These are phyloP conservation scores for Aphaenogaster floridana DNA, from an alignment of 1,140 invertebrate species.

Conservation along the genomic window DNA sequence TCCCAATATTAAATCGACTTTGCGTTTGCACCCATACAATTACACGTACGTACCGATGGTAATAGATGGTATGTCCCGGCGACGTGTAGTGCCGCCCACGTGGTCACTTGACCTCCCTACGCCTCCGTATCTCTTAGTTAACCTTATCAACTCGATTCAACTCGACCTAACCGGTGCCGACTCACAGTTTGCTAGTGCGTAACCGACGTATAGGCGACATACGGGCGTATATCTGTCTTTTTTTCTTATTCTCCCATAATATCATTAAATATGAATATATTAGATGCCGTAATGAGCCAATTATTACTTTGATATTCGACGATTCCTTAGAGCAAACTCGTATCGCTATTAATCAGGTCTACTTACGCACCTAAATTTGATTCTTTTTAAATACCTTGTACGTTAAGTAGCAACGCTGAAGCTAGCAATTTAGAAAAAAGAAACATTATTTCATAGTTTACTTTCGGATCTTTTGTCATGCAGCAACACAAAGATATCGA, in stretches of 20 bases:
- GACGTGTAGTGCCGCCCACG: slow-evolving; percentile 84
- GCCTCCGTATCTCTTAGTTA: slow-evolving; percentile 85
- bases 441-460: not conserved
- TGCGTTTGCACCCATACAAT: slow-evolving; percentile 61
- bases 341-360: not conserved
- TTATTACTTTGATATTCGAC: not conserved
- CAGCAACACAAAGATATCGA: not conserved
- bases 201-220: slow-evolving; percentile 53
- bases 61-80: slow-evolving; percentile 82
- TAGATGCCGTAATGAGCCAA: not conserved
- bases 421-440: not conserved
- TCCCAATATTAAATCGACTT: slow-evolving; percentile 68
- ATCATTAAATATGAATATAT: slow-evolving; percentile 36
- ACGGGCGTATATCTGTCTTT: slow-evolving; percentile 60
- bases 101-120: slow-evolving; percentile 86
- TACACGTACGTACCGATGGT: slow-evolving; percentile 66
- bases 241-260: slow-evolving; percentile 17
- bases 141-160: slow-evolving; percentile 86
- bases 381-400: not conserved
- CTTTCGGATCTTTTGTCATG: not conserved
- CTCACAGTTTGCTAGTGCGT: slow-evolving; percentile 59
- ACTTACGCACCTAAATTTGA: not conserved
- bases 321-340: too few relatives aligned
- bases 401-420: not conserved
- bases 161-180: slow-evolving; percentile 81